Percentiles rank a stretch among this genome's conserved stretches.
phyloP scores from a whole-genome alignment of 2,113 vertebrate genomes.

The Campylorhamphus procurvoides region DNA sequence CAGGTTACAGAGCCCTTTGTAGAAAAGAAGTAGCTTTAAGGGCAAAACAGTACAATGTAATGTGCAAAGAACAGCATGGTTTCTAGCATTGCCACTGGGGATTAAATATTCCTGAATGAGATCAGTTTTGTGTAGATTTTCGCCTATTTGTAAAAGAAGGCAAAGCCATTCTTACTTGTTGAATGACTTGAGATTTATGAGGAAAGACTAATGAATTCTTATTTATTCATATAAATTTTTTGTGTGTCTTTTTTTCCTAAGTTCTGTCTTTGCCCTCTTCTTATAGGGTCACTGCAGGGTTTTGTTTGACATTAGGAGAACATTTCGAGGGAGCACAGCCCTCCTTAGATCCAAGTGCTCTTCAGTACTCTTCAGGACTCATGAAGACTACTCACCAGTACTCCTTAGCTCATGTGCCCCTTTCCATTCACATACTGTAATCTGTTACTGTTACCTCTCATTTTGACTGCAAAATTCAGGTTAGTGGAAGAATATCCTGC shows the following conservation, averaged over 20 bases:
- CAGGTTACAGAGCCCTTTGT: not conserved
- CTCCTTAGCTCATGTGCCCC: fast-evolving
- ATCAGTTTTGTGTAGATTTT: not conserved
- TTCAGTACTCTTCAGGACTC: not conserved
- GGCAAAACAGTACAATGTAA: not conserved
- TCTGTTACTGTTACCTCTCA: not conserved
- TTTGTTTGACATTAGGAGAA: not conserved
- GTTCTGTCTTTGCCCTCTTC: not conserved
- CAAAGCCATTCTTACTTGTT: not conserved
- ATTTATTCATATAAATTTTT: not conserved
- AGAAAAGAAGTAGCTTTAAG: not conserved
- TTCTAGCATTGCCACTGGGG: not conserved
- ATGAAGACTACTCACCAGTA: not conserved
- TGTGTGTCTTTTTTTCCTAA: not conserved
- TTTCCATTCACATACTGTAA: not conserved
- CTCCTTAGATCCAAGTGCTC: not conserved
- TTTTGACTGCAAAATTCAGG: not conserved
- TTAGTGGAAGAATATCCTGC: not conserved
- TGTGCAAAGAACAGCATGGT: not conserved
- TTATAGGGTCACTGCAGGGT: not conserved
- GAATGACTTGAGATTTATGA: not conserved
- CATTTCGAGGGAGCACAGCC: not conserved
- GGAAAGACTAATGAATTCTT: not conserved
- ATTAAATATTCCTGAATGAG: not conserved
- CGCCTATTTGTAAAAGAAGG: not conserved